Conservation (phyloP, 2,113 vertebrate species). For the Mus pahari region DNA sequence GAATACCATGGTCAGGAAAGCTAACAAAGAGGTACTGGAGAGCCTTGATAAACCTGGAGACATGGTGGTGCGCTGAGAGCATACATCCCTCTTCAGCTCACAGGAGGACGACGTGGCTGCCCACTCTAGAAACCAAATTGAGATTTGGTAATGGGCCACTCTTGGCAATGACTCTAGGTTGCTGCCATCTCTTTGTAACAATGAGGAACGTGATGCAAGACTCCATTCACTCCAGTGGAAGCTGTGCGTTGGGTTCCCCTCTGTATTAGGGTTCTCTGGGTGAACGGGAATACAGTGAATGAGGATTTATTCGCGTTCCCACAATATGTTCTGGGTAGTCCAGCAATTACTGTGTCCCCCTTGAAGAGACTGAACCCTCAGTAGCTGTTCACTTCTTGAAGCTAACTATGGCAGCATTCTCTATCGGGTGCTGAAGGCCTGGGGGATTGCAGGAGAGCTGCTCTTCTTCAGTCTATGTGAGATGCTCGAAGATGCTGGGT, state of each 20-base stretch:
- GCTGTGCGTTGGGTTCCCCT: background rate
- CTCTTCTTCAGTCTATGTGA: background rate
- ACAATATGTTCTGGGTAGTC: background rate
- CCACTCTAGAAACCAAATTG: background rate
- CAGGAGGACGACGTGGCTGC: background rate
- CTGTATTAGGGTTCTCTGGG: background rate
- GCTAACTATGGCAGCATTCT: background rate
- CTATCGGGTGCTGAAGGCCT: background rate
- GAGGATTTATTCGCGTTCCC: background rate
- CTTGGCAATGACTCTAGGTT: background rate
- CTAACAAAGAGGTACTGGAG: background rate
- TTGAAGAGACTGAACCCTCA: background rate
- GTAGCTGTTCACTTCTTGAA: background rate
- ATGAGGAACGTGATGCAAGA: background rate
- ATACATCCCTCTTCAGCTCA: accelerated
- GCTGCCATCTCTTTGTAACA: background rate
- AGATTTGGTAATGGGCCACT: background rate
- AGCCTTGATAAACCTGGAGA: background rate
- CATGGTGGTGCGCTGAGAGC: background rate
- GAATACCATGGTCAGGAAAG: background rate
- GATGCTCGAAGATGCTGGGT: background rate
- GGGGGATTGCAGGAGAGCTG: background rate
- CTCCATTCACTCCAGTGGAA: background rate
- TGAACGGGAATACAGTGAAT: background rate
- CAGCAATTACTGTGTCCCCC: background rate